Conservation (phyloP, 2,888 invertebrate genomes). For the Norana najaformis region DNA sequence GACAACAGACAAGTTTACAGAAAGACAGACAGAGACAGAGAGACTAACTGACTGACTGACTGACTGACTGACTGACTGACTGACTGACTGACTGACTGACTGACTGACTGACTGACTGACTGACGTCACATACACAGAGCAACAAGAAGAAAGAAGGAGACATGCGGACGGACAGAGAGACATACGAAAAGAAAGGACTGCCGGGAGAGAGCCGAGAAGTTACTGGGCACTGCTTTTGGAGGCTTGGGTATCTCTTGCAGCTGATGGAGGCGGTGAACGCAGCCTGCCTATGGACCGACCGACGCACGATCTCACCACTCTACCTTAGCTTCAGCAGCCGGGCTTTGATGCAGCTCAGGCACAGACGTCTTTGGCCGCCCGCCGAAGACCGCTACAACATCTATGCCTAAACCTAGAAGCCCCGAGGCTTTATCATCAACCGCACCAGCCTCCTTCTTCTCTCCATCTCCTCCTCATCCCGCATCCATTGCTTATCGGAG, state of each 20-base stretch:
- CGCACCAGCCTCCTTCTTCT: not conserved
- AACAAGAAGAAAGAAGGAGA: not conserved
- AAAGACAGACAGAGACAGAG: not conserved
- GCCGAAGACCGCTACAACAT: not conserved
- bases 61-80: not conserved
- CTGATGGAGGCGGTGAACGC: not conserved
- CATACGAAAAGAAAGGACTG: not conserved
- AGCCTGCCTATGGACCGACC: not conserved
- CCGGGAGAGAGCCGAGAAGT: not conserved
- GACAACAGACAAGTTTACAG: too few species aligned
- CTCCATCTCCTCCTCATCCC: not conserved
- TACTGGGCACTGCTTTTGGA: not conserved
- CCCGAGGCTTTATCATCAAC: not conserved
- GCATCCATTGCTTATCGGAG: not conserved
- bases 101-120: too few species aligned
- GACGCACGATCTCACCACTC: not conserved
- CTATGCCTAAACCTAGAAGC: constrained; percentile 13
- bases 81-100: not conserved
- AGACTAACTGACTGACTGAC: not conserved
- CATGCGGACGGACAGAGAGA: not conserved
- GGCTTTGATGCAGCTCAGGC: not conserved
- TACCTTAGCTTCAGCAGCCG: not conserved
- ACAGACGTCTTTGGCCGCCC: not conserved
- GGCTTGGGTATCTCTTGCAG: not conserved
- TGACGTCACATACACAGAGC: not conserved